A percentile compares a stretch with the other conserved stretches of the same genome.
These are phyloP conservation scores for Crossocerus cetratus DNA, from an alignment of 2,888 invertebrate species.

Conservation along the genomic window DNA sequence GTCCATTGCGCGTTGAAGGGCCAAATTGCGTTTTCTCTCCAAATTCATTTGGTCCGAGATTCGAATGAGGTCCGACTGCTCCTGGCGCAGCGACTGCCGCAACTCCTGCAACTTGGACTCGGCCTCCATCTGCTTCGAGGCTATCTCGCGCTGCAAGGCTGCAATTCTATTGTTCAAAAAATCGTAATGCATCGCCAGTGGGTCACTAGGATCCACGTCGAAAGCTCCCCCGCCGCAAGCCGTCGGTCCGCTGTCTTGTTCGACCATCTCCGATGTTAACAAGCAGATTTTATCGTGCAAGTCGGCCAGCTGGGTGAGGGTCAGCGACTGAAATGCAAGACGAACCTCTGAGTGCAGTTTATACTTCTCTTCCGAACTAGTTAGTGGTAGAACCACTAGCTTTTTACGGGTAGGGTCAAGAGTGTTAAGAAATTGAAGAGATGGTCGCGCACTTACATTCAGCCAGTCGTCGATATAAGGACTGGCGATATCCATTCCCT, in stretches of 20 bases:
- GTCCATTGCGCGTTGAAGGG: constrained; percentile 58
- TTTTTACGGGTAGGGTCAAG: no score
- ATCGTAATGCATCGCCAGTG: constrained; percentile 55
- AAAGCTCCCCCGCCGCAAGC: constrained; percentile 10
- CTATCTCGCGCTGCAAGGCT: constrained; percentile 68
- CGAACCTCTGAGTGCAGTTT: no score
- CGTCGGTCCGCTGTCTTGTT: constrained; percentile 41
- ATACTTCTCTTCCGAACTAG: no score
- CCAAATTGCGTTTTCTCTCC: constrained; percentile 64
- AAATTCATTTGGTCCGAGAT: constrained; percentile 66
- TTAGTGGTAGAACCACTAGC: no score
- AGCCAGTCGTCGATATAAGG: no score
- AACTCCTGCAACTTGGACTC: constrained; percentile 62
- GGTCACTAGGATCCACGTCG: background rate
- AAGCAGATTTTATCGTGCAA: constrained; percentile 69
- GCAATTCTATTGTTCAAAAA: constrained; percentile 65
- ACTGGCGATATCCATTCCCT: no score
- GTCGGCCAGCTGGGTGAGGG: constrained; percentile 68
- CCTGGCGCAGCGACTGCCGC: constrained; percentile 59
- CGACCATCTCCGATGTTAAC: constrained; percentile 64
- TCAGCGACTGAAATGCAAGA: constrained; percentile 59
- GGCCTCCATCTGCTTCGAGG: constrained; percentile 66
- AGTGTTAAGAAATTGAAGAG: background rate
- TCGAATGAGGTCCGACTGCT: constrained; percentile 64
- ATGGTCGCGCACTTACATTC: background rate